Percentiles rank a stretch among this genome's conserved stretches.
Evolutionary conservation across 2,888 invertebrate species (phyloP).

Genomic region (Atherix ibis): DNA sequence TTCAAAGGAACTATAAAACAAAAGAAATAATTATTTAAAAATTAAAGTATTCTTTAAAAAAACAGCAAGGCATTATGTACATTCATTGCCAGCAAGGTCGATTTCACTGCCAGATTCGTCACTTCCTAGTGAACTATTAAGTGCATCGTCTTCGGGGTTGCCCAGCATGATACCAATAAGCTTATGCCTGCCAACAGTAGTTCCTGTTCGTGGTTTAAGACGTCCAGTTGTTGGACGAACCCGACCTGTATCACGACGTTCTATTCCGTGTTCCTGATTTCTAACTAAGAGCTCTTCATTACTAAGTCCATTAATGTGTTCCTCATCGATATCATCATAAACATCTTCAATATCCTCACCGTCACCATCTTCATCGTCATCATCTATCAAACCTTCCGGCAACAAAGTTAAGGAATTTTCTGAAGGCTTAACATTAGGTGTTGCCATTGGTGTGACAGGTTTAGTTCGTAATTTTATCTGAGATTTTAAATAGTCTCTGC

Average conservation of each 20-base stretch:
- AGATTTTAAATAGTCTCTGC: constrained; percentile 75
- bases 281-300: neutral
- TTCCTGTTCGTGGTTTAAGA: constrained; percentile 16
- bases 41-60: neutral
- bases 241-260: constrained; percentile 20
- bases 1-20: constrained; percentile 23
- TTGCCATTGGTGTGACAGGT: constrained; percentile 20
- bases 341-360: neutral
- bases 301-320: neutral
- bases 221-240: constrained; percentile 29
- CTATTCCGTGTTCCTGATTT: neutral
- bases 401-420: constrained; percentile 28
- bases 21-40: constrained; percentile 1
- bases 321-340: constrained; percentile 1
- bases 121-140: constrained; percentile 29
- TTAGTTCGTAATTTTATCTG: constrained; percentile 42
- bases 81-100: constrained; percentile 22
- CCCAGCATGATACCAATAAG: constrained; percentile 12
- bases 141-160: constrained; percentile 17
- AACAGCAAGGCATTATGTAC: constrained; percentile 11
- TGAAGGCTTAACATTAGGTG: constrained; percentile 23
- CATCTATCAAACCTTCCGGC: constrained; percentile 28
- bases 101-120: constrained; percentile 25
- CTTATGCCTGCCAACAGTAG: constrained; percentile 13
- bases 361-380: constrained; percentile 21